Percentiles rank a stretch among this genome's conserved stretches.
These are phyloP conservation scores for Holocentrus rufus DNA, from an alignment of 2,797 vertebrate species.

Conservation along the genomic window DNA sequence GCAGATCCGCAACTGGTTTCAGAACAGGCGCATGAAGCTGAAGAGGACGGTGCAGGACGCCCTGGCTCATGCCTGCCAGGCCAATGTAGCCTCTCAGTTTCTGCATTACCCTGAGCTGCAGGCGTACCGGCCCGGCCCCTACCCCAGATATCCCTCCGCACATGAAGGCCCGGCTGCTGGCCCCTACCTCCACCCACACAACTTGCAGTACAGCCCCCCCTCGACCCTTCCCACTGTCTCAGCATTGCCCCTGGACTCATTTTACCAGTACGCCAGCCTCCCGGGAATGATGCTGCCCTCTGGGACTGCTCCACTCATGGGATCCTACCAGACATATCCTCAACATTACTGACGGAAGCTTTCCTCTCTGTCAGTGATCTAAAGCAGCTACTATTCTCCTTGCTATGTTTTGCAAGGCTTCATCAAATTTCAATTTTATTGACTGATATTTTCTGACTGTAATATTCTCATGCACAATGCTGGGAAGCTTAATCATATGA, in stretches of 20 bases:
- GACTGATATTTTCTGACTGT: neutral
- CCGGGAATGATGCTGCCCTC: slow-evolving; percentile 71
- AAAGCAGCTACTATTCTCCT: too few species aligned
- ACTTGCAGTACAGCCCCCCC: slow-evolving; percentile 69
- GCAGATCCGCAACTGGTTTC: slow-evolving; percentile 87
- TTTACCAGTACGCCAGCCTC: slow-evolving; percentile 77
- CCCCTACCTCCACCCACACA: slow-evolving; percentile 68
- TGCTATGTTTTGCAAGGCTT: too few species aligned
- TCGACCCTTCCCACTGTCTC: slow-evolving; percentile 21
- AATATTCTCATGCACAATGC: slow-evolving; percentile 2
- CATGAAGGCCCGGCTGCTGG: slow-evolving; percentile 51
- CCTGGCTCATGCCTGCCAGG: slow-evolving; percentile 81
- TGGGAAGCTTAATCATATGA: slow-evolving; percentile 2
- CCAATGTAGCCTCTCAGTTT: slow-evolving; percentile 77
- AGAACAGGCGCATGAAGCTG: slow-evolving; percentile 86
- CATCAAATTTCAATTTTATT: neutral
- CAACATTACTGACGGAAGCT: slow-evolving; percentile 78
- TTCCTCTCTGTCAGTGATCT: too few species aligned
- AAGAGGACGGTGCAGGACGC: slow-evolving; percentile 84
- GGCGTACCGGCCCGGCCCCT: slow-evolving; percentile 72
- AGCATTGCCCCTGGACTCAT: slow-evolving; percentile 67
- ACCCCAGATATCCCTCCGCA: slow-evolving; percentile 65
- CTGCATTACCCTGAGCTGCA: slow-evolving; percentile 81
- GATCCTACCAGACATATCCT: slow-evolving; percentile 69
- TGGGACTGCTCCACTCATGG: slow-evolving; percentile 47